Evolutionary conservation across 2,113 vertebrate species (phyloP), one percentile per base, ranked within the genome.

Genomic region (Acanthochromis polyacanthus): DNA sequence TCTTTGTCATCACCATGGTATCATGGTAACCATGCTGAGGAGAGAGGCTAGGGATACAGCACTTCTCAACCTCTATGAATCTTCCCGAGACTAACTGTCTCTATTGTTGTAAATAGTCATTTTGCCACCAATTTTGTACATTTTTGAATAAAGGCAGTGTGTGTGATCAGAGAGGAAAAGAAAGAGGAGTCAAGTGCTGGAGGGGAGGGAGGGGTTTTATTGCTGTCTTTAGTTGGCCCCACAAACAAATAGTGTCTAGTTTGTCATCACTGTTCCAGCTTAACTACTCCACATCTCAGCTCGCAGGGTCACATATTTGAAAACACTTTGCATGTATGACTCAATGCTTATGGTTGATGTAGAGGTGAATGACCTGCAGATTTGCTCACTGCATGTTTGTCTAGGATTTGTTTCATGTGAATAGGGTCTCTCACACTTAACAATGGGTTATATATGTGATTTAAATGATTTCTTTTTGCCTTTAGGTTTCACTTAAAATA

Each of bases 1-100:
- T 93, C 85, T 61, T 78, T 88, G 85, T 91, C 84, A 86, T 90
- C 82, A 56, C 80, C 82, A 81, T 78, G 91, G 90, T 91, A 88
- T 90, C 93, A 83, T 86, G 86, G 86, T 88, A 90, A 92, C 90
- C 65, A 48, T 46, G 57, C 85, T 78, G 85, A 85, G 71, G 57
- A 81, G 75, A 51, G 59, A 82, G 53, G 63, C 79, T 67, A 3
- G 53, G 40, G 75, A 86, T n/a, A 57, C 40, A 40, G 43, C 82
- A 10, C 59, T 32, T 72, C 71, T 84, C 72, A 32, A 45, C 71
- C 64, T 45, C 30, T 20, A 45, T 38, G 22, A n/a, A 56, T 78
- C 74, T 58, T 61, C 68, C 32, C 7, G 10, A 66, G 60, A 69
- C 60, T 19, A 32, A 62, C 50, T 60, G 23, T 64, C 32, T 60